These are phyloP conservation scores for Scomber japonicus DNA, from an alignment of 2,113 vertebrate genomes.

Conservation along the genomic window DNA sequence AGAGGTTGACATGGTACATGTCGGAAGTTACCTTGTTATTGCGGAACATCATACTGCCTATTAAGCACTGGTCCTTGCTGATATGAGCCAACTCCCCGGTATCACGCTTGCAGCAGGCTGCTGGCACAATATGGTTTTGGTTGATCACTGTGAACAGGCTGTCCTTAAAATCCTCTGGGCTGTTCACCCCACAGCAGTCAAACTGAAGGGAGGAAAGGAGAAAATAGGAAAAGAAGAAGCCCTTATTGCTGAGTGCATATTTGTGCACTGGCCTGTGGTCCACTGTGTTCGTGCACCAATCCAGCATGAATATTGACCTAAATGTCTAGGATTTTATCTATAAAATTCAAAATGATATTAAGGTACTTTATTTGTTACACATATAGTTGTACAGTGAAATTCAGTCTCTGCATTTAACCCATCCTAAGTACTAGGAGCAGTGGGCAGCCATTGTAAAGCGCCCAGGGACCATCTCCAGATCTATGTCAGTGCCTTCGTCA, in stretches of 20 bases:
- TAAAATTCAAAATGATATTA: slow-evolving; percentile 31
- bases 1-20: slow-evolving; percentile 40
- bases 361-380: too few species aligned
- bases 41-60: slow-evolving; percentile 87
- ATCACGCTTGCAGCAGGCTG: slow-evolving; percentile 91
- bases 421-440: too few species aligned
- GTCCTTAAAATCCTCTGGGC: slow-evolving; percentile 92
- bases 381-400: too few species aligned
- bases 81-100: slow-evolving; percentile 80
- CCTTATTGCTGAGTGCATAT: slow-evolving; percentile 52
- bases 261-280: slow-evolving; percentile 63
- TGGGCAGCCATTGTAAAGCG: too few species aligned
- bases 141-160: slow-evolving; percentile 84
- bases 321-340: slow-evolving; percentile 60
- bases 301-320: slow-evolving; percentile 74
- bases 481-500: too few species aligned
- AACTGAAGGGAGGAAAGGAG: slow-evolving; percentile 84
- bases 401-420: too few species aligned
- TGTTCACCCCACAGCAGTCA: slow-evolving; percentile 95
- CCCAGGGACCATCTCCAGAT: too few species aligned
- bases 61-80: slow-evolving; percentile 88
- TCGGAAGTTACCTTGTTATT: slow-evolving; percentile 91
- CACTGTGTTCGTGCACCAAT: slow-evolving; percentile 34
- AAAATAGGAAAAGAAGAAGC: slow-evolving; percentile 30
- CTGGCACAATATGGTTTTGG: slow-evolving; percentile 80